Evolutionary conservation across 2,797 vertebrate species (phyloP).

Genomic region (Botia kubotai): DNA sequence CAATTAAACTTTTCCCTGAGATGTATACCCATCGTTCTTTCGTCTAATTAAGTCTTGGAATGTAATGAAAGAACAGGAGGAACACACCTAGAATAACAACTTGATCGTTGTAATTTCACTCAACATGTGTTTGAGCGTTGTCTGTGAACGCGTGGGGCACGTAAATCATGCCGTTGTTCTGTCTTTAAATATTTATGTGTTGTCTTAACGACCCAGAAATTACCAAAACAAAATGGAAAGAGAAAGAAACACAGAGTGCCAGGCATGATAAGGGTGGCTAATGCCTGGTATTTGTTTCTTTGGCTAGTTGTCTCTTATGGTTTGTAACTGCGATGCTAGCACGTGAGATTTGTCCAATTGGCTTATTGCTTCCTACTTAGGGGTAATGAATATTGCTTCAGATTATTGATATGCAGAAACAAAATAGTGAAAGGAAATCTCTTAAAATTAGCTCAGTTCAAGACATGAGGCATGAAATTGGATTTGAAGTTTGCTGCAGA

Average conservation of each 20-base stretch:
- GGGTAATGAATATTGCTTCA: constrained; percentile 22
- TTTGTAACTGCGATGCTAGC: not conserved
- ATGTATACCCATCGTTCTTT: constrained; percentile 53
- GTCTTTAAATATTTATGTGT: constrained; percentile 57
- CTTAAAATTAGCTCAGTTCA: constrained; percentile 18
- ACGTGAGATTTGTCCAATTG: not conserved
- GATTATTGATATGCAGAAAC: constrained; percentile 18
- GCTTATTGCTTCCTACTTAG: constrained; percentile 12
- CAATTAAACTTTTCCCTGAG: constrained; percentile 53
- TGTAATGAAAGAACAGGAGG: constrained; percentile 41
- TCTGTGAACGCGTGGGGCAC: constrained; percentile 23
- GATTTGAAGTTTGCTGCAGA: constrained; percentile 29
- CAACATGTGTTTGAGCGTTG: constrained; percentile 22
- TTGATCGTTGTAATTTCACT: constrained; percentile 46
- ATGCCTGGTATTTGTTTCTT: constrained; percentile 47
- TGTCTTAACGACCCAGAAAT: constrained; percentile 50
- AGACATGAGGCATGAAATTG: constrained; percentile 38
- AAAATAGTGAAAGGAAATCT: constrained; percentile 28
- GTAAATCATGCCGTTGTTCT: constrained; percentile 37
- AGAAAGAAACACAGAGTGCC: not conserved
- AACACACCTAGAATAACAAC: constrained; percentile 39
- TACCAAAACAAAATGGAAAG: constrained; percentile 19
- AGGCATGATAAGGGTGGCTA: constrained; percentile 27
- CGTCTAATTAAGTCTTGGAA: constrained; percentile 54
- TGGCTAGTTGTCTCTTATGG: constrained; percentile 27